phyloP scores from a whole-genome alignment of 1,140 invertebrate species.

The Papilio glaucus region DNA sequence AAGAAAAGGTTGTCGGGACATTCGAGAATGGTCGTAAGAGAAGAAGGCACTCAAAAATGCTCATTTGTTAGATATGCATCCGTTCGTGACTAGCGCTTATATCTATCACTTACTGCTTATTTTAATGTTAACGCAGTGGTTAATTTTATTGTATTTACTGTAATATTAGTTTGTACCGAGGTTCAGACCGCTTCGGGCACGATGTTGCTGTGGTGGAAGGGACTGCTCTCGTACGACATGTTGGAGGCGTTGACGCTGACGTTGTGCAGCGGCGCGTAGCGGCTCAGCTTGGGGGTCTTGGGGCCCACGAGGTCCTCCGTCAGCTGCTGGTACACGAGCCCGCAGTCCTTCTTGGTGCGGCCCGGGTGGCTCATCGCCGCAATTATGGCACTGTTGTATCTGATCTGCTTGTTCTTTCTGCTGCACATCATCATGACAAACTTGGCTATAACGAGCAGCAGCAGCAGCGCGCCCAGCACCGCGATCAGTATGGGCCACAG shows the following conservation, averaged over 20 bases:
- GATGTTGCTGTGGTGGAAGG: constrained; percentile 86
- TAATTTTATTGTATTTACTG: constrained; percentile 66
- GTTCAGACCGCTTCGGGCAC: constrained; percentile 85
- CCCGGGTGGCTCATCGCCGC: constrained; percentile 73
- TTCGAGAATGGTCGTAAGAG: constrained; percentile 55
- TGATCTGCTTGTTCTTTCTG: constrained; percentile 81
- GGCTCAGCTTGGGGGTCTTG: constrained; percentile 84
- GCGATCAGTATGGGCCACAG: constrained; percentile 80
- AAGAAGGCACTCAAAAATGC: constrained; percentile 70
- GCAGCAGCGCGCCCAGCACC: constrained; percentile 73
- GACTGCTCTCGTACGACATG: constrained; percentile 85
- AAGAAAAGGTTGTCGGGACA: constrained; percentile 58
- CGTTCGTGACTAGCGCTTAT: constrained; percentile 76
- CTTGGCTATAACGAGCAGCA: constrained; percentile 81
- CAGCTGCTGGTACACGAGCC: constrained; percentile 84
- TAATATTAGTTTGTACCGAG: constrained; percentile 53
- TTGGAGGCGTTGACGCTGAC: constrained; percentile 84
- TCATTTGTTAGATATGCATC: constrained; percentile 60
- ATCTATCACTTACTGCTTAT: constrained; percentile 80
- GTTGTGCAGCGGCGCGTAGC: constrained; percentile 81
- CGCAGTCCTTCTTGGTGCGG: constrained; percentile 81
- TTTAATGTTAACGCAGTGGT: constrained; percentile 76
- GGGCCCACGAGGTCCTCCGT: constrained; percentile 84
- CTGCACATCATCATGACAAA: constrained; percentile 78
- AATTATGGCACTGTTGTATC: constrained; percentile 83